phyloP scores from a whole-genome alignment of 2,113 vertebrate species.

The Microcebus murinus region DNA sequence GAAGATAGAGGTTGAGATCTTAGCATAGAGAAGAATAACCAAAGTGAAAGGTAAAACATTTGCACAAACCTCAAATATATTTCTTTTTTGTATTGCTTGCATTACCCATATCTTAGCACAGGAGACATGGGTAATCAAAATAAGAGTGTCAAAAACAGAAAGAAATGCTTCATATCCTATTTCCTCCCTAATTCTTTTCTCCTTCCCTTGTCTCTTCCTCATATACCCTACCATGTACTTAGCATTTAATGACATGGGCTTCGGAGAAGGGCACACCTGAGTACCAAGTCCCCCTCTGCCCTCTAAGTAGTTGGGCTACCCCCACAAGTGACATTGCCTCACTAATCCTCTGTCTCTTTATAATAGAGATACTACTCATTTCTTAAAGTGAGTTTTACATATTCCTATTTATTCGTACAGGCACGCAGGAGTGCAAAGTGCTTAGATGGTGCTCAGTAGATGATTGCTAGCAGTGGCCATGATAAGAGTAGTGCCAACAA shows the following conservation, averaged over 20 bases:
- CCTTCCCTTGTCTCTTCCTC: background rate
- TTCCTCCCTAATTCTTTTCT: background rate
- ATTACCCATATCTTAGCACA: background rate
- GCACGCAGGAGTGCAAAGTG: background rate
- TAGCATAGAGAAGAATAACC: background rate
- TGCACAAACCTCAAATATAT: background rate
- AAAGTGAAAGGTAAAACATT: background rate
- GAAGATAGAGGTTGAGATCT: background rate
- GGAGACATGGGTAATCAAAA: background rate
- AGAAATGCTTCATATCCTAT: background rate
- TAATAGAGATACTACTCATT: background rate
- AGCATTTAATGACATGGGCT: background rate
- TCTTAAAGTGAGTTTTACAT: background rate
- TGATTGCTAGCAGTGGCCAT: background rate
- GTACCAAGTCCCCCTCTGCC: background rate
- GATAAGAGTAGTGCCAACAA: too few relatives aligned
- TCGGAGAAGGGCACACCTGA: background rate
- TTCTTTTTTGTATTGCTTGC: background rate
- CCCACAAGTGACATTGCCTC: background rate
- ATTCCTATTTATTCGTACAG: background rate
- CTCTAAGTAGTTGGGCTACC: background rate
- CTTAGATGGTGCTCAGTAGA: background rate
- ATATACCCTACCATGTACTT: fast-evolving
- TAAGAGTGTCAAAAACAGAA: background rate
- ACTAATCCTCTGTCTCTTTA: background rate